Evolutionary conservation across 2,113 vertebrate genomes (phyloP).

Genomic region (Centrocercus urophasianus): DNA sequence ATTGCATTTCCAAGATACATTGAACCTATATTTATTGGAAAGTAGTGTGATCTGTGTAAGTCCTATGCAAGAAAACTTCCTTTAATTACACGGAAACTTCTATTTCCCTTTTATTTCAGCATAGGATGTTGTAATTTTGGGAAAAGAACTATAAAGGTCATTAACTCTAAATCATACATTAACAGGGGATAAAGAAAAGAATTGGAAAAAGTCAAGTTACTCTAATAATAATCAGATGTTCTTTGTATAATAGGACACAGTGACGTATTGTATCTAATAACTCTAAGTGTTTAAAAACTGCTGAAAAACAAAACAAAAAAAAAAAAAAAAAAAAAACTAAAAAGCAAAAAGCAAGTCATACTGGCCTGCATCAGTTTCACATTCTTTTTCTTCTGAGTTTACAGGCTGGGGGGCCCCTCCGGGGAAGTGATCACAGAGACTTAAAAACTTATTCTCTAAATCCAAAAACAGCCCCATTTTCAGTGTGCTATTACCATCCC

Average conservation of each 20-base stretch:
- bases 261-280: slow-evolving; percentile 14
- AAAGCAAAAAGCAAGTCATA: background rate
- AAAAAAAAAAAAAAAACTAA: background rate
- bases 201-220: background rate
- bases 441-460: background rate
- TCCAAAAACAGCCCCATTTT: background rate
- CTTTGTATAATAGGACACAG: background rate
- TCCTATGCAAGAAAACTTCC: background rate
- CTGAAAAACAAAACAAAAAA: background rate
- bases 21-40: background rate
- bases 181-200: background rate
- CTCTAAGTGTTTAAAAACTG: background rate
- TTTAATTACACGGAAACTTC: slow-evolving; percentile 1
- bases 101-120: background rate
- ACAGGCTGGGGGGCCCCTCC: too few species aligned
- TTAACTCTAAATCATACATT: background rate
- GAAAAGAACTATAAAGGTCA: background rate
- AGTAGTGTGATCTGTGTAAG: background rate
- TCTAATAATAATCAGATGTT: slow-evolving; percentile 15
- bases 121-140: background rate
- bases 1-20: background rate
- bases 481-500: too few species aligned
- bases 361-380: background rate
- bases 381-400: background rate
- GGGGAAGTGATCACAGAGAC: background rate